Conservation (phyloP, 2,113 vertebrate species). For the Furnarius figulus region DNA sequence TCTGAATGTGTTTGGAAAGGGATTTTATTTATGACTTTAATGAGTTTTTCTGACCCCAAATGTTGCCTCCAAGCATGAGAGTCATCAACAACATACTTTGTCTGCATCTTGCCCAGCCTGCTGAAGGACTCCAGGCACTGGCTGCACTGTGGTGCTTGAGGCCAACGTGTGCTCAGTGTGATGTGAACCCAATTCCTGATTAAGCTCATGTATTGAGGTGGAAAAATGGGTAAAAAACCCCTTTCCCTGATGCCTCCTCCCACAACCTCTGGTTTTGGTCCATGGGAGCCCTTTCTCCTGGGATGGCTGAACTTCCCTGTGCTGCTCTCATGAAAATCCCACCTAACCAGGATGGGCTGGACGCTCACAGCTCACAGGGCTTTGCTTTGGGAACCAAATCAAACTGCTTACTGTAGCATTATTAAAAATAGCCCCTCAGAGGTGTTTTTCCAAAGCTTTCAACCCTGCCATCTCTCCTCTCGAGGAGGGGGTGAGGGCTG, state of each 20-base stretch:
- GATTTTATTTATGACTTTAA: background rate
- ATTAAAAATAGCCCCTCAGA: background rate
- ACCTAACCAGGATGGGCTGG: background rate
- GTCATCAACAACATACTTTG: background rate
- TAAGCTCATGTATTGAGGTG: background rate
- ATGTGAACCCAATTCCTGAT: fast-evolving
- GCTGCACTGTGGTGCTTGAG: background rate
- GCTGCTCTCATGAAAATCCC: background rate
- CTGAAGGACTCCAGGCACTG: fast-evolving
- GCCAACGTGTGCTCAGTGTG: background rate
- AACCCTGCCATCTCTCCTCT: background rate
- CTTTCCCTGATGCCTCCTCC: fast-evolving
- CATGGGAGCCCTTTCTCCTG: background rate
- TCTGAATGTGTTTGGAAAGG: background rate
- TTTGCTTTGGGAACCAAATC: background rate
- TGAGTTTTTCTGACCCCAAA: background rate
- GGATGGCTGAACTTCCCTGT: background rate
- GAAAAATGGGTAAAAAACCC: background rate
- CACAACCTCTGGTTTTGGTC: background rate
- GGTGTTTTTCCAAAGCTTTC: background rate
- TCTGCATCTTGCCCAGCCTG: background rate
- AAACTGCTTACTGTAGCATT: background rate
- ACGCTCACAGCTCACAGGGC: background rate
- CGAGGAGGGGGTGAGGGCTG: background rate
- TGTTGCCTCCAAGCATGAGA: background rate